A percentile compares a stretch with the other conserved stretches of the same genome.
Conservation (phyloP, 2,888 invertebrate genomes). For the Entomobrya proxima region DNA sequence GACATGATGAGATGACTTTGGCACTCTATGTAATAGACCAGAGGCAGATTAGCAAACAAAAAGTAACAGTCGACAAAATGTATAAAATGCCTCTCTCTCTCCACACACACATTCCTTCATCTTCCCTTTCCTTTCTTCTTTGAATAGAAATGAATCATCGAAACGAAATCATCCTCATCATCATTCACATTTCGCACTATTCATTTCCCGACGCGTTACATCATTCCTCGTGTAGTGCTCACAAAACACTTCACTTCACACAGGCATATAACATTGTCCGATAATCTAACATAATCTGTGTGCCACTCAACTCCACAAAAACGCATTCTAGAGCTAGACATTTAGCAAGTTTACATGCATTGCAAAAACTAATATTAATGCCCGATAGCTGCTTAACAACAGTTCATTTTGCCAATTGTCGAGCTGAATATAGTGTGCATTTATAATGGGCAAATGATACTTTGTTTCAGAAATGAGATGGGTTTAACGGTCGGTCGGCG, state of each 20-base stretch:
- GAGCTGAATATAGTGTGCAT: not conserved
- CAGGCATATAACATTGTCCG: not conserved
- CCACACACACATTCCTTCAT: slow-evolving; percentile 39
- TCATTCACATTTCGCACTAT: slow-evolving; percentile 28
- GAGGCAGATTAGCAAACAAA: slow-evolving; percentile 45
- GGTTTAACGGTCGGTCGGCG: slow-evolving; percentile 39
- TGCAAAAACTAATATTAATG: slow-evolving; percentile 29
- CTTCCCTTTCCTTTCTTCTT: slow-evolving; percentile 57
- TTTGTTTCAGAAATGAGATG: slow-evolving; percentile 29
- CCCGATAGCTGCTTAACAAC: not conserved
- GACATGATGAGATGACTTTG: slow-evolving; percentile 52
- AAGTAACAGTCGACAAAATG: slow-evolving; percentile 27
- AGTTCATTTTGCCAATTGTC: slow-evolving; percentile 22
- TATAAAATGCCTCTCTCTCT: slow-evolving; percentile 39
- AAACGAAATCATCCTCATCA: slow-evolving; percentile 23
- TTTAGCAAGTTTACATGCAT: slow-evolving; percentile 10
- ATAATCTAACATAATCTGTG: not conserved
- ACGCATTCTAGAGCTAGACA: not conserved
- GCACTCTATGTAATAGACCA: slow-evolving; percentile 8
- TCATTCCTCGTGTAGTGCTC: slow-evolving; percentile 18
- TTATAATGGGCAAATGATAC: slow-evolving; percentile 33
- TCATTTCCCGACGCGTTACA: slow-evolving; percentile 28
- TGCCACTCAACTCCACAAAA: slow-evolving; percentile 8
- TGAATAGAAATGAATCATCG: slow-evolving; percentile 65
- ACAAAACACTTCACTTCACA: slow-evolving; percentile 27